Base-by-base conservation (phyloP, 2,113 vertebrate species). In the Urocitellus parryii region DNA sequence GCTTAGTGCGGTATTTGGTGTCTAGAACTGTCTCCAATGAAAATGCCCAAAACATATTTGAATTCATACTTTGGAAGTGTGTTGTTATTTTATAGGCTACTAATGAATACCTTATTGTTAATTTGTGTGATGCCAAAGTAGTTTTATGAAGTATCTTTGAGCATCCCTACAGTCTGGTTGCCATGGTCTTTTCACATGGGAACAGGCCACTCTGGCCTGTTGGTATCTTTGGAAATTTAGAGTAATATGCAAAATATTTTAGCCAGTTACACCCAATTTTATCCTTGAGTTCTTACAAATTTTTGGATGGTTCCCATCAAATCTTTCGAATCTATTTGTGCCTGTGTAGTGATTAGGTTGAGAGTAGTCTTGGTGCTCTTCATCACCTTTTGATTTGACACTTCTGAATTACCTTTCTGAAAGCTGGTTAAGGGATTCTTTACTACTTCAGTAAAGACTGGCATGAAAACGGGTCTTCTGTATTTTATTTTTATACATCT, bases 31-130 rank as follows among this genome's bases (percentile, higher is more conserved):
- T 70, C 34, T 82, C 77, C 24, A 11, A 79, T 4, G 11, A 74
- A 89, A 85, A 65, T 53, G 13, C 3, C 56, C 70, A 51, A 65
- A 81, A 86, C 27, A 22, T 37, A 67, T 82, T 73, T 93, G n/a
- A 92, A 82, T 92, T 91, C 29, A 72, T 48, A 68, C 53, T 74
- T 90, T 92, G 42, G 81, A 90, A 63, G 68, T 37, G 74, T 8
- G 20, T 39, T 68, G 72, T n/a, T 90, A 63, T 83, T 88, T 13
- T 67, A 45, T 8, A 29, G 37, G 13, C 8, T 48, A n/a, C 34
- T 70, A n/a, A 76, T 70, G 65, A 79, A 42, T 63, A 67, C 10
- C 56, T 76, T 87, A 53, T 83, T 80, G 81, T 20, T n/a, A 80
- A 82, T 67, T 82, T 84, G 7, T 12, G 51, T 76, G 5, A 12